A percentile compares a stretch with the other conserved stretches of the same genome.
These are phyloP conservation scores for Lepisosteus osseus DNA, from an alignment of 2,113 vertebrate species.

Conservation along the genomic window DNA sequence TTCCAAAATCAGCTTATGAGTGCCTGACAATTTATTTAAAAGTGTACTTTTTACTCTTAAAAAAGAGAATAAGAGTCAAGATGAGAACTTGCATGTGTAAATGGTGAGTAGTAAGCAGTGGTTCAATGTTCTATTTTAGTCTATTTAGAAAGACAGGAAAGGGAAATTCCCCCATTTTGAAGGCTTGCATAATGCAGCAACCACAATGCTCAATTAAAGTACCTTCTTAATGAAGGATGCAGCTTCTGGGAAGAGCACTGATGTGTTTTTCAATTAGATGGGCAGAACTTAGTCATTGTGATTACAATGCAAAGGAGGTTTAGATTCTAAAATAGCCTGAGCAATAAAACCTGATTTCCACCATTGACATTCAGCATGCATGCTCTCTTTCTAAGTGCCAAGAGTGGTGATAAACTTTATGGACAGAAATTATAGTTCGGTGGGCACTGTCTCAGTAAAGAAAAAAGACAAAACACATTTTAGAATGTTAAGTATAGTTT, in stretches of 20 bases:
- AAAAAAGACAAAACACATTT: too few relatives aligned
- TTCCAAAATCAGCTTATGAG: too few relatives aligned
- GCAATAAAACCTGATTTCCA: not conserved
- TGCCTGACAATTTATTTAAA: too few relatives aligned
- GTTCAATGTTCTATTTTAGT: too few relatives aligned
- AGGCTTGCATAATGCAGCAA: not conserved
- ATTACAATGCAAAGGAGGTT: not conserved
- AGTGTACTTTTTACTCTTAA: too few relatives aligned
- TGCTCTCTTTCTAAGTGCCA: not conserved
- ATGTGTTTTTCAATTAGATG: not conserved
- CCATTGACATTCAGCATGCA: not conserved
- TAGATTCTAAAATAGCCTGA: not conserved
- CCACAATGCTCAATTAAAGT: not conserved
- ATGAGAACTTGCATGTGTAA: too few relatives aligned
- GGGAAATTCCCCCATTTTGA: not conserved
- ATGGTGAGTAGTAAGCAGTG: too few relatives aligned
- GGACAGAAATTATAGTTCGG: too few relatives aligned
- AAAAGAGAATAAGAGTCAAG: too few relatives aligned
- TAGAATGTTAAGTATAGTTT: too few relatives aligned
- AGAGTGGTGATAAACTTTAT: not conserved
- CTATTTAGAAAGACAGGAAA: not conserved
- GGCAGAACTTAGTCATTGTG: conserved; percentile 2
- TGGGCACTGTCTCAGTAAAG: too few relatives aligned
- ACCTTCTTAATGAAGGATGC: too few relatives aligned
- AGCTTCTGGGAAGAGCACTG: not conserved